These are phyloP conservation scores for Chelonoidis abingdonii DNA, from an alignment of 2,113 vertebrate genomes.

Conservation along the genomic window DNA sequence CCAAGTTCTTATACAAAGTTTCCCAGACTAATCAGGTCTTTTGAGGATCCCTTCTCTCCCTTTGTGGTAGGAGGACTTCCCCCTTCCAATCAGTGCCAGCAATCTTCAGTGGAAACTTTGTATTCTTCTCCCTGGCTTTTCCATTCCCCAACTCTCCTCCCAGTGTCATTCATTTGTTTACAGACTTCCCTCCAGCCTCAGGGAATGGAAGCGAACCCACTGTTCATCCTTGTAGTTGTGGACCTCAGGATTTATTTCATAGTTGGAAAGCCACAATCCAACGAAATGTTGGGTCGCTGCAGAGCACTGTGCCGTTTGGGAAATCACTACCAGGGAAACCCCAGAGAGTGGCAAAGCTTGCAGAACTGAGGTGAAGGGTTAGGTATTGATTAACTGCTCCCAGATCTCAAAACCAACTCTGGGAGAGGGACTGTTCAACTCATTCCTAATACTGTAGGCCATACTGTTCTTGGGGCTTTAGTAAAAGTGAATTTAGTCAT, in stretches of 20 bases:
- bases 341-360: not conserved
- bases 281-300: not conserved
- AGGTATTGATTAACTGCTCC: not conserved
- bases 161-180: not conserved
- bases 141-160: not conserved
- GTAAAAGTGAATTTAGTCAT: not conserved
- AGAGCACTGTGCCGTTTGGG: not conserved
- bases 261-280: not conserved
- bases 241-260: not conserved
- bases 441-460: not conserved
- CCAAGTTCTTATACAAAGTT: not conserved
- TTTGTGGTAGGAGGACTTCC: not conserved
- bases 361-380: fast-evolving
- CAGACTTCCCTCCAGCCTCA: not conserved
- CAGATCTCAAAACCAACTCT: not conserved
- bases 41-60: not conserved
- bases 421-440: not conserved
- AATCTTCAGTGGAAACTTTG: not conserved
- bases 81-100: not conserved
- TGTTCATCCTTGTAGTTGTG: not conserved
- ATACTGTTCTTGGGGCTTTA: not conserved
- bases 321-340: not conserved
- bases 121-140: not conserved
- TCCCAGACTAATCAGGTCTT: not conserved
- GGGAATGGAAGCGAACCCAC: not conserved